phyloP scores from a whole-genome alignment of 2,888 invertebrate species.

The Trichopoda pennipes region DNA sequence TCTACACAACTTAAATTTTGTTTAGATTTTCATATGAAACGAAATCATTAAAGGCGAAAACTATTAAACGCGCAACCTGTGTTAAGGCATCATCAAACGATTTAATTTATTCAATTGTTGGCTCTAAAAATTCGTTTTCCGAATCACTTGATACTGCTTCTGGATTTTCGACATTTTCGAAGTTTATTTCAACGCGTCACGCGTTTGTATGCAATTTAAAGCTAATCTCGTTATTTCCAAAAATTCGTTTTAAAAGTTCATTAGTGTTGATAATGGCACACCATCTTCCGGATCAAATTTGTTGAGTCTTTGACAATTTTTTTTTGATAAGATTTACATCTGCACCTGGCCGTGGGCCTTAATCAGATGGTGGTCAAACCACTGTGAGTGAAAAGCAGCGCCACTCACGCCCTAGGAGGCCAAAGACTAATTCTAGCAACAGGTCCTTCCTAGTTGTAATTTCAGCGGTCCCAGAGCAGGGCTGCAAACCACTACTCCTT shows the following conservation, averaged over 20 bases:
- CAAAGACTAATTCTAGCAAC: no score
- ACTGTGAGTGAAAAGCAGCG: no score
- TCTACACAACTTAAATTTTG: no score
- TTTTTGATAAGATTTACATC: no score
- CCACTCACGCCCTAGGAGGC: no score
- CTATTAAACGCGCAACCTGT: background rate
- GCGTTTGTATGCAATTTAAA: no score
- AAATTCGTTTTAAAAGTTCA: slow-evolving; percentile 19
- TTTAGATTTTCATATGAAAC: background rate
- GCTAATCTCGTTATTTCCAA: slow-evolving; percentile 8
- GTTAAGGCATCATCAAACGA: background rate
- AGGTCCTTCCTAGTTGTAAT: no score
- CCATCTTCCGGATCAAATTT: background rate
- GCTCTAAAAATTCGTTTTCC: slow-evolving; percentile 9
- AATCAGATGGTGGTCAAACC: no score
- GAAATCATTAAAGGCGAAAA: slow-evolving; percentile 13
- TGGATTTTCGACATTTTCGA: background rate
- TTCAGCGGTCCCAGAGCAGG: no score
- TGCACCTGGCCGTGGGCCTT: no score
- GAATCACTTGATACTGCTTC: background rate
- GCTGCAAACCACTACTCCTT: no score
- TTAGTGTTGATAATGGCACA: slow-evolving; percentile 15
- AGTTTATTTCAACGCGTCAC: background rate
- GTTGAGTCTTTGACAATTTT: background rate
- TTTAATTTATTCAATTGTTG: slow-evolving; percentile 9